Percentiles rank a stretch among this genome's conserved stretches.
These are phyloP conservation scores for Vidua macroura DNA, from an alignment of 2,113 vertebrate genomes.

Conservation along the genomic window DNA sequence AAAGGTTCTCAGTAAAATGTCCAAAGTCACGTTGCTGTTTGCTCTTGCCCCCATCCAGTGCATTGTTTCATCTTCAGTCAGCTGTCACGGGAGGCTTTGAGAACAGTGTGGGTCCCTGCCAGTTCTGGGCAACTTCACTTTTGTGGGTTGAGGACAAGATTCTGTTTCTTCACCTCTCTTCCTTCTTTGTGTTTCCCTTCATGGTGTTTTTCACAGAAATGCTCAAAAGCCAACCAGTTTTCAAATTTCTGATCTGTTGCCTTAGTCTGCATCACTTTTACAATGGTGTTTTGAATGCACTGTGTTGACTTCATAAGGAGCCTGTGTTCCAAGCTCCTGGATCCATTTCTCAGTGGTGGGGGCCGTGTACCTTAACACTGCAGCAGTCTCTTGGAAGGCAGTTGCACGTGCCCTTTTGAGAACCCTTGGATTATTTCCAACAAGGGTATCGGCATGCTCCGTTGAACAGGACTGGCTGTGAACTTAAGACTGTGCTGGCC, in stretches of 20 bases:
- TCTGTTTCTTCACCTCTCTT: conserved; percentile 2
- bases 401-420: background rate
- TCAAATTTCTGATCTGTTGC: background rate
- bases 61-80: background rate
- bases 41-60: background rate
- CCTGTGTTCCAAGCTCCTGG: background rate
- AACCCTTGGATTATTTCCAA: background rate
- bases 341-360: background rate
- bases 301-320: background rate
- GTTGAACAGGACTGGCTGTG: conserved; percentile 1
- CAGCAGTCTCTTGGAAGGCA: background rate
- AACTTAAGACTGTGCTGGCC: background rate
- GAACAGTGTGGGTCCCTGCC: background rate
- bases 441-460: background rate
- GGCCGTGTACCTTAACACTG: background rate
- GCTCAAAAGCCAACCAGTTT: background rate
- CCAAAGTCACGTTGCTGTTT: background rate
- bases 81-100: background rate
- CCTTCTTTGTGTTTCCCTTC: background rate
- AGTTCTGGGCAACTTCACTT: background rate
- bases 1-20: background rate
- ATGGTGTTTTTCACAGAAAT: background rate
- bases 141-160: background rate
- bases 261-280: background rate
- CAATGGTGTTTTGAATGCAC: background rate